These are phyloP conservation scores for Cheirogaleus medius DNA, from an alignment of 2,113 vertebrate genomes.

Conservation along the genomic window DNA sequence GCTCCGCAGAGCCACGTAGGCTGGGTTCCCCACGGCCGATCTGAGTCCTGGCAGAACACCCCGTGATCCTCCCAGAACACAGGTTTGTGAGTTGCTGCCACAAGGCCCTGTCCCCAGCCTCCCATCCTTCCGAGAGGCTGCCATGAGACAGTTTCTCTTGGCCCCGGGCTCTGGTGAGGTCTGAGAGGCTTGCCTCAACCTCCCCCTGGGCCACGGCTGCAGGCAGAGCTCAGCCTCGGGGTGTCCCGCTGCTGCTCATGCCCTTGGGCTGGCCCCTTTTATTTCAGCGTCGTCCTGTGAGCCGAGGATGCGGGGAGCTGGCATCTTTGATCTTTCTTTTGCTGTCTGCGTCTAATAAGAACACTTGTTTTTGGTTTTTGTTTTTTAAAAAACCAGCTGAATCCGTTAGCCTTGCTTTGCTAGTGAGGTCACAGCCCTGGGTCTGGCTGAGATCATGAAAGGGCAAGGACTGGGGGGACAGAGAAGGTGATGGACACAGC, in stretches of 20 bases:
- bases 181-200: neutral
- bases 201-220: neutral
- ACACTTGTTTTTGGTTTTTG: neutral
- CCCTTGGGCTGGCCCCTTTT: neutral
- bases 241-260: neutral
- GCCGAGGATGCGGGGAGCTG: neutral
- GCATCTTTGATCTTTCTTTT: neutral
- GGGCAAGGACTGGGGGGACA: neutral
- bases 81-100: neutral
- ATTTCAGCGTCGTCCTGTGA: neutral
- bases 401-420: neutral
- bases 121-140: neutral
- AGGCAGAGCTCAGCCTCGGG: neutral
- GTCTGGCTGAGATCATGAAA: neutral
- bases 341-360: neutral
- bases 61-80: neutral
- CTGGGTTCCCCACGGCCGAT: neutral
- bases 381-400: neutral
- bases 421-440: neutral
- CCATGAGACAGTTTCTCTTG: neutral
- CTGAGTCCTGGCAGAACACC: neutral
- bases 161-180: neutral
- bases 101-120: neutral
- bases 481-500: neutral
- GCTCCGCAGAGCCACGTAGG: neutral